Base-by-base conservation (phyloP, 2,888 invertebrate genomes). In the Trachelus troglodyta region DNA sequence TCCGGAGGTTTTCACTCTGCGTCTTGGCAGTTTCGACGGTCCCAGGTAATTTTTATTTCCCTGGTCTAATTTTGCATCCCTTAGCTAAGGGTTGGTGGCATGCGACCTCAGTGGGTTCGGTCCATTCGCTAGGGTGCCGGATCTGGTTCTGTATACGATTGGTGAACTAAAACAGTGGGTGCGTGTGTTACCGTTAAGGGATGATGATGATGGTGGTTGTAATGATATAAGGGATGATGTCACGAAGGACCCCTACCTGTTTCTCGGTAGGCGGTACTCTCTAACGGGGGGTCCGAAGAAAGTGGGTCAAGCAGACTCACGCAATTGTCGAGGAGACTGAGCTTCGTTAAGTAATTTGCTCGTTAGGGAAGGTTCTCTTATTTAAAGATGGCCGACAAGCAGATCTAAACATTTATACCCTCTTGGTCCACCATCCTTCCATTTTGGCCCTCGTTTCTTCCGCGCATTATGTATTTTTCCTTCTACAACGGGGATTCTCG, bases 301-400 rank as follows among this genome's bases (percentile, higher is more conserved):
- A 74, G 3, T 74, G 74, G 74, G 74, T 37, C 33, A 23, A 71
- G 71, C 71, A 74, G 74, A 71, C 71, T 71, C 23, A 15, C 6
- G 71, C 33, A 34, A 71, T 74, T 74, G 34, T 74, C n/a, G 74
- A 74, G n/a, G 35, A 74, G 34, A 74, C 74, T 74, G 35, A 23
- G 74, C 23, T 74, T 74, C 74, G 35, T 74, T 74, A 35, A 74
- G 74, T 34, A 74, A 74, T 74, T 74, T 34, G 31, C 74, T 35
- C 74, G 30, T 74, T 12, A 30, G 71, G 30, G 71, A 71, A 71
- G n/a, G 30, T 71, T 71, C 34, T 71, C 11, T 15, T 33, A 23
- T 34, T 71, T 71, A 71, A 56, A 56, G 15, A 56, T 56, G 56
- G 56, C 23, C 56, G 56, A 9, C 23, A 23, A 56, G 15, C 23